Percentiles rank a stretch among this genome's conserved stretches.
Evolutionary conservation across 2,888 invertebrate species (phyloP).

Genomic region (Acleris laterana): DNA sequence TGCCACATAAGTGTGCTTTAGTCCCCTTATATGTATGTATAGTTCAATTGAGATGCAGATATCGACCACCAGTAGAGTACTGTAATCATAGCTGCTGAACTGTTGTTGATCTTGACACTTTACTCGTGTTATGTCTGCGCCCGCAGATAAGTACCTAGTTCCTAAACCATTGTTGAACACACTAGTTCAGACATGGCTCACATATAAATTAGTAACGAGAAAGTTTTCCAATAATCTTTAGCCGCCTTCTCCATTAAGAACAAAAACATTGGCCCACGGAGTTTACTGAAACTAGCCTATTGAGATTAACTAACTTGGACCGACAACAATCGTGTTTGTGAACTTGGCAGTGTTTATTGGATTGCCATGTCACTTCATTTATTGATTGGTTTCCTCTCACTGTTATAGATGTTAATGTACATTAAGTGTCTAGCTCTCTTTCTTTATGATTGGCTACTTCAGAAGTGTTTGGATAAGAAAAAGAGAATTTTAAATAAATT

Average conservation of each 20-base stretch:
- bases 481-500: too few relatives aligned
- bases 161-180: not conserved
- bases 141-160: not conserved
- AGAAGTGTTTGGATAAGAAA: too few relatives aligned
- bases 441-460: too few relatives aligned
- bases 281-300: constrained; percentile 54
- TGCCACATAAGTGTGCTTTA: too few relatives aligned
- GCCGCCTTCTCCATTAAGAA: constrained; percentile 50
- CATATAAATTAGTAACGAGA: constrained; percentile 45
- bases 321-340: constrained; percentile 59
- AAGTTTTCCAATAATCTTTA: constrained; percentile 60
- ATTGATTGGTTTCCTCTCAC: constrained; percentile 17
- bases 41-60: too few relatives aligned
- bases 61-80: too few relatives aligned
- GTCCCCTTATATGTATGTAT: too few relatives aligned
- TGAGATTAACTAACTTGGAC: constrained; percentile 63
- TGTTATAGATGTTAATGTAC: not conserved
- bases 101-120: too few relatives aligned
- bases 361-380: constrained; percentile 47
- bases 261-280: constrained; percentile 50
- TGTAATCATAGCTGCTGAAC: too few relatives aligned
- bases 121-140: not conserved
- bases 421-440: not conserved
- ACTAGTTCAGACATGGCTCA: constrained; percentile 10
- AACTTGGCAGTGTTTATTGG: constrained; percentile 55